Percentiles rank a stretch among this genome's conserved stretches.
phyloP scores from a whole-genome alignment of 1,140 invertebrate genomes.

The Zaprionus davidi region DNA sequence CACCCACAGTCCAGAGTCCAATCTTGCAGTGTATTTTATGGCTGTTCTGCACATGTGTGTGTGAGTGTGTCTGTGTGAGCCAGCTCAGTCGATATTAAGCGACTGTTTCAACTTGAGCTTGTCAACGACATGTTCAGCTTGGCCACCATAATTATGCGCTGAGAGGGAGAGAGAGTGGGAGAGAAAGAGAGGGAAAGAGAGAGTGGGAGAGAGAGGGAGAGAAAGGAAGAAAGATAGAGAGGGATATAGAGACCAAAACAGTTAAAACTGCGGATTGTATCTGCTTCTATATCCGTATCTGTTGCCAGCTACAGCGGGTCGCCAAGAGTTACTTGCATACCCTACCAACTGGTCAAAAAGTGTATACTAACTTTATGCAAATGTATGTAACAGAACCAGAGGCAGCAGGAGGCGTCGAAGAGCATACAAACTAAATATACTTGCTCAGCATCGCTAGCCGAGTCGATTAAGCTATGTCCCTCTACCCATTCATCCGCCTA shows the following conservation, averaged over 20 bases:
- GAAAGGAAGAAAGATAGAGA: not conserved
- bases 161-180: constrained; percentile 11
- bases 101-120: constrained; percentile 67
- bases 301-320: too few relatives aligned
- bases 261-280: constrained; percentile 14
- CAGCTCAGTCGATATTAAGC: constrained; percentile 72
- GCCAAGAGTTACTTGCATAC: too few relatives aligned
- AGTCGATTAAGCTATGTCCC: too few relatives aligned
- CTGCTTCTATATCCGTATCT: constrained; percentile 1
- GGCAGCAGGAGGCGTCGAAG: too few relatives aligned
- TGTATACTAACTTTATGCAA: too few relatives aligned
- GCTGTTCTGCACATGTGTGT: constrained; percentile 14
- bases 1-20: constrained; percentile 16
- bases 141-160: constrained; percentile 75
- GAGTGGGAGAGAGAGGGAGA: not conserved
- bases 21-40: constrained; percentile 54
- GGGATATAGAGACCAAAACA: not conserved
- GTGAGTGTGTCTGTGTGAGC: constrained; percentile 7
- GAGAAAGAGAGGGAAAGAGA: constrained; percentile 13
- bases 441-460: too few relatives aligned
- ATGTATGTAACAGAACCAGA: too few relatives aligned
- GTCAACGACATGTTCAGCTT: constrained; percentile 70
- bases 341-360: too few relatives aligned
- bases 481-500: too few relatives aligned
- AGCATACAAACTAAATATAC: too few relatives aligned